Evolutionary conservation across 2,797 vertebrate genomes (phyloP).

Genomic region (Lacerta viridis): DNA sequence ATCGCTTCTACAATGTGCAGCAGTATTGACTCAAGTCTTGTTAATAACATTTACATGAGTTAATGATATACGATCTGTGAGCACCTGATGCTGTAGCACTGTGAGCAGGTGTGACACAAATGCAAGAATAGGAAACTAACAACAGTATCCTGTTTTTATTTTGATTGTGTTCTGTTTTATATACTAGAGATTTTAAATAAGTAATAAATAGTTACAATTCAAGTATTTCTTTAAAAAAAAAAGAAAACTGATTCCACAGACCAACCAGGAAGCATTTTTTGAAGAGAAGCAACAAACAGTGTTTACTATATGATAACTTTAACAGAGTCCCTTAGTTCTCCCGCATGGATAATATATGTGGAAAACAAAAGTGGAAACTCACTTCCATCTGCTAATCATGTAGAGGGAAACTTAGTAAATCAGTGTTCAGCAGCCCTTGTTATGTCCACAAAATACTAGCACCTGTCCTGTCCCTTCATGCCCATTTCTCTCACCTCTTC

Average conservation of each 20-base stretch:
- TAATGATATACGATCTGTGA: background rate
- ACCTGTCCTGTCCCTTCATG: background rate
- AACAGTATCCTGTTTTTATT: background rate
- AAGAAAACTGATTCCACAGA: slow-evolving; percentile 39
- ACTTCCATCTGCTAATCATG: slow-evolving; percentile 44
- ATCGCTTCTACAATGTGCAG: no score
- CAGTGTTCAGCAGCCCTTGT: slow-evolving; percentile 6
- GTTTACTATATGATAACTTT: slow-evolving; percentile 62
- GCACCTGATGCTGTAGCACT: no score
- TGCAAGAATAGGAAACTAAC: background rate
- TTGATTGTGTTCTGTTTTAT: background rate
- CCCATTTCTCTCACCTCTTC: background rate
- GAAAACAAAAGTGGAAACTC: slow-evolving; percentile 29
- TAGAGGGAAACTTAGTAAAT: slow-evolving; percentile 56
- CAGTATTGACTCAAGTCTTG: background rate
- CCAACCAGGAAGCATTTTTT: background rate
- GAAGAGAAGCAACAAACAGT: slow-evolving; percentile 1
- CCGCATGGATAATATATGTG: slow-evolving; percentile 10
- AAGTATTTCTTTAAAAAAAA: slow-evolving; percentile 20
- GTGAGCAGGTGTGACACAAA: background rate
- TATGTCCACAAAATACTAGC: background rate
- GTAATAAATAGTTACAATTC: background rate
- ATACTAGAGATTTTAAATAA: background rate
- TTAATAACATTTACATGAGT: background rate
- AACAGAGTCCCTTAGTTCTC: slow-evolving; percentile 57